These are phyloP conservation scores for Mercenaria mercenaria DNA, from an alignment of 1,140 invertebrate genomes.

Conservation along the genomic window DNA sequence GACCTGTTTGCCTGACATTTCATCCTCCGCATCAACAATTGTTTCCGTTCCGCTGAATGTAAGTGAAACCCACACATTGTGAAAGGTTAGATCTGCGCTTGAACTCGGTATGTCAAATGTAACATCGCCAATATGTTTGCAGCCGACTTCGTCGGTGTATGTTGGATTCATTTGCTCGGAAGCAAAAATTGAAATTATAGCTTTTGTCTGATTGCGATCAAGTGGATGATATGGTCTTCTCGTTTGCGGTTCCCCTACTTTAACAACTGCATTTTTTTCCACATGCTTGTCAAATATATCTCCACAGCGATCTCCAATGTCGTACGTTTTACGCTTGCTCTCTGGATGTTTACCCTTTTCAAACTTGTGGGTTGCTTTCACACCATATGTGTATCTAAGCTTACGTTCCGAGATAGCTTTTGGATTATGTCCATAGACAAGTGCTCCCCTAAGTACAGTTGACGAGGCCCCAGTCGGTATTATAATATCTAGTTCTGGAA, in stretches of 20 bases:
- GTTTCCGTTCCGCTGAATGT: slow-evolving; percentile 40
- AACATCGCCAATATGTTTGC: not conserved
- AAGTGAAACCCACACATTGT: not conserved
- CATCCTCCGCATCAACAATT: not conserved
- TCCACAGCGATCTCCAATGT: not conserved
- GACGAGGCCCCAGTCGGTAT: not conserved
- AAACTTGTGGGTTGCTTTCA: not conserved
- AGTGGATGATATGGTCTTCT: not conserved
- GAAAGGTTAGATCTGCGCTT: not conserved
- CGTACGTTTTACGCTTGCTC: not conserved
- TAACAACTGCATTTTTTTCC: not conserved
- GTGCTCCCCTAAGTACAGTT: slow-evolving; percentile 6
- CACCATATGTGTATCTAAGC: slow-evolving; percentile 45
- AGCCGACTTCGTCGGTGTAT: not conserved
- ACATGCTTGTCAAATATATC: slow-evolving; percentile 1
- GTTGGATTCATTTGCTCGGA: not conserved
- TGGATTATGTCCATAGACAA: slow-evolving; percentile 37
- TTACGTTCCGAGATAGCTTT: not conserved
- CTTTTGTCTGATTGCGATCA: not conserved
- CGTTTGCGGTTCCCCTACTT: not conserved
- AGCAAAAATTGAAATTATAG: not conserved
- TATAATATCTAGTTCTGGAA: not conserved
- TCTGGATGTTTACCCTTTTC: not conserved
- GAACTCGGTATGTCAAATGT: not conserved
- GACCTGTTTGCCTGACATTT: not conserved